These are phyloP conservation scores for Zingel zingel DNA, from an alignment of 2,113 vertebrate genomes.

Conservation along the genomic window DNA sequence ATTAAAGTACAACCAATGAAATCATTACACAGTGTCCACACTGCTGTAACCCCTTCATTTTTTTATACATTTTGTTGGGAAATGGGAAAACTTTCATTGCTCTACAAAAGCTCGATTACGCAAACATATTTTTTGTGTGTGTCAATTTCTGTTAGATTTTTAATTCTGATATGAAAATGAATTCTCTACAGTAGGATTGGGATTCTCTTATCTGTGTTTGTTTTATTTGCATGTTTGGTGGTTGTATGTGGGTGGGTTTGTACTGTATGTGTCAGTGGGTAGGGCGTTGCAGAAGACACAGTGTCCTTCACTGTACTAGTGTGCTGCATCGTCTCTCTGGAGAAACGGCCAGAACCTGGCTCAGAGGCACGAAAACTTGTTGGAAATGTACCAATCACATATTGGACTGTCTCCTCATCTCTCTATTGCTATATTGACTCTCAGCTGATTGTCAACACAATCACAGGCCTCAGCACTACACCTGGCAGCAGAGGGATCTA, in stretches of 20 bases:
- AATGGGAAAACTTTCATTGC: background rate
- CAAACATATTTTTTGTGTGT: background rate
- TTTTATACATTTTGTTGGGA: background rate
- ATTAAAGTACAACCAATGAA: constrained; percentile 43
- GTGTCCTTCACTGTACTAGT: constrained; percentile 67
- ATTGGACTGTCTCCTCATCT: constrained; percentile 20
- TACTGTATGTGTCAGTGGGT: constrained; percentile 17
- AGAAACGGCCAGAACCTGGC: constrained; percentile 40
- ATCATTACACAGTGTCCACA: constrained; percentile 20
- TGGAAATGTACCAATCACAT: constrained; percentile 29
- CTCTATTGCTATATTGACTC: constrained; percentile 18
- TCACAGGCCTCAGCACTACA: constrained; percentile 14
- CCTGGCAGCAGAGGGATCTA: constrained; percentile 12
- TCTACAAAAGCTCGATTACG: background rate
- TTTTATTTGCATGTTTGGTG: background rate
- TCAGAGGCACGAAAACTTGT: constrained; percentile 22
- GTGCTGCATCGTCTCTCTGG: constrained; percentile 52
- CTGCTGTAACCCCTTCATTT: background rate
- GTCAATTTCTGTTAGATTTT: background rate
- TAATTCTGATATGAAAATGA: background rate
- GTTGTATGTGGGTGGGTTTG: constrained; percentile 14
- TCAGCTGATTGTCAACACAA: constrained; percentile 31
- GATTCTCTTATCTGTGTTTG: constrained; percentile 2
- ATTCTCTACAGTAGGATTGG: background rate
- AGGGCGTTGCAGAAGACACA: constrained; percentile 41